Evolutionary conservation across 2,797 vertebrate species (phyloP).

Genomic region (Gambelia wislizenii): DNA sequence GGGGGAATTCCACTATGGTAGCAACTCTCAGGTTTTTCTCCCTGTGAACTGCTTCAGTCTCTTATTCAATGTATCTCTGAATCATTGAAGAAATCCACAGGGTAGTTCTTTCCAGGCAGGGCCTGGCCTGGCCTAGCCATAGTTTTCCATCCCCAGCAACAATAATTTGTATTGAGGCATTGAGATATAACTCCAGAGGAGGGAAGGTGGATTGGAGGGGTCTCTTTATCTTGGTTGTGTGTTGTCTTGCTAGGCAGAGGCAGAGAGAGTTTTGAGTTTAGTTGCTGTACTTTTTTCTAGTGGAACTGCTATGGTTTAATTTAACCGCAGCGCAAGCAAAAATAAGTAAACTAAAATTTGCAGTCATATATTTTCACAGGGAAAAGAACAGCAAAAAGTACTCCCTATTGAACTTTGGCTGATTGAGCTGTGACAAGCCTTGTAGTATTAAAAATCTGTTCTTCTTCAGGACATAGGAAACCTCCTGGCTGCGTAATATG

Average conservation of each 20-base stretch:
- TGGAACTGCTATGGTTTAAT: background rate
- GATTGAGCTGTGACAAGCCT: background rate
- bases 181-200: background rate
- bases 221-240: background rate
- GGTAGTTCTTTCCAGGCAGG: background rate
- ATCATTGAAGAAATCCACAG: background rate
- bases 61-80: background rate
- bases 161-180: background rate
- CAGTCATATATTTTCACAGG: background rate
- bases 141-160: background rate
- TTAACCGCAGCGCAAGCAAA: background rate
- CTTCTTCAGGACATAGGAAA: background rate
- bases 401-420: background rate
- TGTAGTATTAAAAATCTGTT: background rate
- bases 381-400: background rate
- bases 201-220: background rate
- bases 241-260: too few relatives aligned
- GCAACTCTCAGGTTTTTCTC: too few relatives aligned
- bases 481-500: background rate
- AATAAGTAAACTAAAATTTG: background rate
- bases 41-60: background rate
- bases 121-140: too few relatives aligned
- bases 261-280: background rate
- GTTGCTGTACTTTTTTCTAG: too few relatives aligned
- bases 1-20: background rate